Evolutionary conservation across 1,140 invertebrate species (phyloP), one percentile per base, ranked within the genome.

Genomic region (Cotesia chilonis): DNA sequence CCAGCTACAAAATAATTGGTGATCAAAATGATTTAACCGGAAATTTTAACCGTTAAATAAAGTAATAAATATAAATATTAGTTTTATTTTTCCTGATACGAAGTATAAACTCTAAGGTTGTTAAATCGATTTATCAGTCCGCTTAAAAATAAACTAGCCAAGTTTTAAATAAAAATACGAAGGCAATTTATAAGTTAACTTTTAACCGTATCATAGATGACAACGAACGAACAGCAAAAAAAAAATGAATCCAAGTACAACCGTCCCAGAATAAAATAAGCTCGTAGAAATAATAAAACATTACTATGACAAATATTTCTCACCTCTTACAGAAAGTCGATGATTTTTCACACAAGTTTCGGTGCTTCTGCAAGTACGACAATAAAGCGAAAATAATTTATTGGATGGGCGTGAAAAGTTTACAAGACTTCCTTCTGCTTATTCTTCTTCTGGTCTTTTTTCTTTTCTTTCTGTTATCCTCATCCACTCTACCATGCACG

Each of bases 341-440:
- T 20, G 57, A 59, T 20, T 59, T 47, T 47, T 20, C 17, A 59
- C 57, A 20, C 17, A 59, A 59, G 17, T 59, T 36, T 10, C 10
- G 20, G 17, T 59, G 20, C 41, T 59, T 17, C 9, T 28, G 20
- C 14, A 59, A 20, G 57, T 20, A 59, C 57, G 57, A 59, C 57
- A 59, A 59, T 65, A 60, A 72, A 57, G 36, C 3, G 61, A 67
- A 67, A 67, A 66, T 55, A 59, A 54, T 72, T 72, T 67, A 72
- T 67, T 67, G 64, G 64, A 67, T 72, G 70, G 37, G 63, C 70
- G 20, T 41, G 70, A 67, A 72, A 59, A 66, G 63, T 72, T 67
- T 72, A 72, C 70, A 64, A 60, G 68, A 38, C 37, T 41, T 69
- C 57, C 38, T 52, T 59, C 14, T 69, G 10, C 47, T 60, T 12